Percentiles rank a stretch among this genome's conserved stretches.
phyloP scores from a whole-genome alignment of 2,113 vertebrate species.

The Carassius carassius region DNA sequence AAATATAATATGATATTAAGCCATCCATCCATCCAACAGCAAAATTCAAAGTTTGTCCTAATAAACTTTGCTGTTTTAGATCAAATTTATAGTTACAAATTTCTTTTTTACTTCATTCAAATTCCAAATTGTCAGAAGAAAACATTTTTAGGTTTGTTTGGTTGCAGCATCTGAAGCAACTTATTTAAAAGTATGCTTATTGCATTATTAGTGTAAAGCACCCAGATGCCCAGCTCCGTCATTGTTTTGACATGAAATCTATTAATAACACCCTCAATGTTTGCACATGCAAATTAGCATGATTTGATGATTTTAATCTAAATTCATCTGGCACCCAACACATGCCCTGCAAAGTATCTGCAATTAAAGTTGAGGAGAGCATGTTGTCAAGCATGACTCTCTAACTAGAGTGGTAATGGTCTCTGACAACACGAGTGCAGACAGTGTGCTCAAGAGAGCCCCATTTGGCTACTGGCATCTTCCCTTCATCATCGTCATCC shows the following conservation, averaged over 20 bases:
- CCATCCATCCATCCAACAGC: neutral
- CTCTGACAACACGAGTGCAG: conserved; percentile 15
- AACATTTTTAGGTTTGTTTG: too few species aligned
- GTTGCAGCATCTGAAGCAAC: too few species aligned
- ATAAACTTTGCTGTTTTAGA: neutral
- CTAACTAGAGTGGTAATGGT: conserved; percentile 20
- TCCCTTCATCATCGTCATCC: neutral
- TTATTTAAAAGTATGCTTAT: neutral
- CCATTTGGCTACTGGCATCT: conserved; percentile 21
- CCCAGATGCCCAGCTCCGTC: neutral
- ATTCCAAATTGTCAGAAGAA: too few species aligned
- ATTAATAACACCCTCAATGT: neutral
- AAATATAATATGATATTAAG: too few species aligned
- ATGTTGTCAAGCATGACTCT: neutral
- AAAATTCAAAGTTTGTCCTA: neutral
- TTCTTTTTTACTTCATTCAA: too few species aligned
- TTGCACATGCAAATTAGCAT: conserved; percentile 28
- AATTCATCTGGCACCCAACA: neutral
- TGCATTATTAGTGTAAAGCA: neutral
- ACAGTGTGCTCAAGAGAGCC: conserved; percentile 3
- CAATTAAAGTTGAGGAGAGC: conserved; percentile 32
- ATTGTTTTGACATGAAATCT: neutral
- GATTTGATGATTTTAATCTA: neutral
- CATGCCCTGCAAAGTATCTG: conserved; percentile 29
- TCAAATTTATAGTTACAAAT: neutral